Evolutionary conservation across 2,113 vertebrate species (phyloP), one percentile per base, ranked within the genome.

Genomic region (Ardeotis arabs): DNA sequence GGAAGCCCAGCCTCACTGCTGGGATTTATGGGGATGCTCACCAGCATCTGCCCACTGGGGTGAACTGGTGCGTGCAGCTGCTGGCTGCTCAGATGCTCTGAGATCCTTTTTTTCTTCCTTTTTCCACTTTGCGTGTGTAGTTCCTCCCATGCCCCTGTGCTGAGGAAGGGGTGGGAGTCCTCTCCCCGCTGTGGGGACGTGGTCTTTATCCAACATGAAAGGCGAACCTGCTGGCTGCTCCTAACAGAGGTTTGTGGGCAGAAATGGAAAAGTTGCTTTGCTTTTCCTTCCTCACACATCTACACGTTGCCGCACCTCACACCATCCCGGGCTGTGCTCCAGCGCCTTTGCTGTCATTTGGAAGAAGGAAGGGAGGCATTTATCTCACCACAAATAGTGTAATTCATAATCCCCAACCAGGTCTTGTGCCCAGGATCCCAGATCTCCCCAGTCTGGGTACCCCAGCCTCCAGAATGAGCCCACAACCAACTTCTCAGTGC

Each of bases 141-240:
- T 11, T 18, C 10, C 12, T 52, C 18, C 39, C 4, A 2, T 6
- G 12, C 9, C 16, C 2, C 1, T 5, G 33, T 41, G 25, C 60
- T 62, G 60, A 63, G 49, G 86, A 35, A 59, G 53, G 27, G 29
- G 7, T 66, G 78, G 31, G 28, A 66, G 23, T 22, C 33, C 29
- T 29, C 50, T 37, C 4, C 23, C 47, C 18, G 28, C 62, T 12
- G 33, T 12, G 4, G 19, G 63, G 37, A n/a, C 1, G 2, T 20
- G 20, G 3, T 52, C 15, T 45, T 52, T 37, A 22, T 39, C n/a
- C 63, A 68, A 25, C 6, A 3, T 7, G 19, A 80, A 68, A 11
- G 12, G 17, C 20, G 58, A 72, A 45, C 15, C 47, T 44, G 23
- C 14, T n/a, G 52, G 20, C 52, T 68, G 58, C 41, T 29, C 1